Evolutionary conservation across 2,113 vertebrate species (phyloP), one percentile per base, ranked within the genome.

Genomic region (Menidia beryllina): DNA sequence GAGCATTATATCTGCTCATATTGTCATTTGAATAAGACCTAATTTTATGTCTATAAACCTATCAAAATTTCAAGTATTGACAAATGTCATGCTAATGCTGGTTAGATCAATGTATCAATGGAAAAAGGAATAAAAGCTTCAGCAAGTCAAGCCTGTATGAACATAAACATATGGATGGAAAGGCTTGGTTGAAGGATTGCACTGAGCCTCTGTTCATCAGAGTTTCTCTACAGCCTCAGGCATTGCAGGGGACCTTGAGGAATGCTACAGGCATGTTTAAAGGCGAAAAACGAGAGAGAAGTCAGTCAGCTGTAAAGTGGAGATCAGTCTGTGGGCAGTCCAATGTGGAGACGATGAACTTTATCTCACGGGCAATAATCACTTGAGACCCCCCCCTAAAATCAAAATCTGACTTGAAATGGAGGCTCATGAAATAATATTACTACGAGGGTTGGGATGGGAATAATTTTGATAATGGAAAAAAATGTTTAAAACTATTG

Each of bases 261-360:
- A 92, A 82, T 23, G 90, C 92, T 90, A 85, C 84, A 83, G 92
- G 91, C 91, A 13, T 75, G 81, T 91, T 91, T 86, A 82, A 81
- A 74, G 85, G 80, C 47, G 25, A 82, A 81, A 77, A 62, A 63
- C 54, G 23, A 66, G 53, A 15, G 14, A 27, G 24, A 48, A 77
- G 56, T 78, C 8, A 60, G 56, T 59, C 17, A 60, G 72, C 49
- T 72, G 21, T 43, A 75, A 66, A 73, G 25, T 48, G 76, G 57
- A 88, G 58, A 60, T 68, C 21, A 41, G 66, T 41, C 67, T 72
- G 41, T 26, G 38, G 81, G 85, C 48, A 75, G 60, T 84, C 67
- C 52, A 57, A 49, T 36, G 27, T 38, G 61, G 76, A 36, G 65
- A 79, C 25, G 21, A 69, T 43, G 45, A 52, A 81, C 81, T 76